Base-by-base conservation (phyloP, 2,113 vertebrate genomes). In the Crocuta crocuta region DNA sequence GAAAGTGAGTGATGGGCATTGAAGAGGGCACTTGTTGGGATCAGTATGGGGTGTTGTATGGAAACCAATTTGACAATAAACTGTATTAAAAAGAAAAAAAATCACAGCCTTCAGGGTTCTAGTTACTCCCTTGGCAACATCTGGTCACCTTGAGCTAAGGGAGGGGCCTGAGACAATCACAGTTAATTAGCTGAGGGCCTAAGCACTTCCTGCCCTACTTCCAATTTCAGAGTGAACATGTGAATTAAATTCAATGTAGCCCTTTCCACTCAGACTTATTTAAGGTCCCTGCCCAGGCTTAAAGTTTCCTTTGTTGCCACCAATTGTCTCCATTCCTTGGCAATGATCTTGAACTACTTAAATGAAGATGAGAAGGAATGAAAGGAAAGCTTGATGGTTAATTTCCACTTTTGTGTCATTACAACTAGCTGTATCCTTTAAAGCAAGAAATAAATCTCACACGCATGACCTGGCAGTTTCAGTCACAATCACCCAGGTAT, bases 201-300 rank as follows among this genome's bases (percentile, higher is more conserved):
- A 93, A 94, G 35, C 90, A 48, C 70, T 94, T 93, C 48, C 92
- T 84, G 55, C 10, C 53, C 48, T 93, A 24, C 19, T 93, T 85
- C n/a, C 45, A 97, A 89, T 83, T 94, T 95, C 61, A 96, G 53
- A 92, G 89, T 96, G 94, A 97, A 91, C 94, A 66, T 90, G 8
- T 86, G 39, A 94, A 94, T 95, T 86, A 81, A 89, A 92, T 94
- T 84, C 93, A 94, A 89, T 43, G 19, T 66, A 31, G 70, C 31
- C 19, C 8, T 86, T 78, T 66, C 74, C 23, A 85, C 28, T 96
- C 39, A 76, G 33, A 50, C 35, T 93, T 79, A 86, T 63, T 92
- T 79, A 92, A 96, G 39, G 24, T 74, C 48, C 87, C 78, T 19
- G 0, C 28, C 45, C 80, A 95, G 16, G 31, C 63, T 55, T 39